Evolutionary conservation across 2,113 vertebrate genomes (phyloP).

Genomic region (Alces alces): DNA sequence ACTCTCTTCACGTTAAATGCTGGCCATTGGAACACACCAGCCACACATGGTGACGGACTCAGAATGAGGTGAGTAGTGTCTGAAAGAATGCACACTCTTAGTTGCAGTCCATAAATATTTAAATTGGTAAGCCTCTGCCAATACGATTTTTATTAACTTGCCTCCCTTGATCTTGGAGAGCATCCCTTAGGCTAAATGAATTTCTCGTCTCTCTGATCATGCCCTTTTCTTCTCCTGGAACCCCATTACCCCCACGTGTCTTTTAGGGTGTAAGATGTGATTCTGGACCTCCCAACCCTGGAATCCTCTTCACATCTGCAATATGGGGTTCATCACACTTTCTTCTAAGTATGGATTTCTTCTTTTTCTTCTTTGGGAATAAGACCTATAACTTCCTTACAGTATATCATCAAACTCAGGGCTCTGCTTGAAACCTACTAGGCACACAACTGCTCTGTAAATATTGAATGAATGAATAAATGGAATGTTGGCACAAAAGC

Average conservation of each 20-base stretch:
- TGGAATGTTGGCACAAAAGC: not conserved
- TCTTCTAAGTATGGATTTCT: not conserved
- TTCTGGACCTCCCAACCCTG: not conserved
- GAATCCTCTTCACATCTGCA: not conserved
- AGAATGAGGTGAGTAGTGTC: accelerated
- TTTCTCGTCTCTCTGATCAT: not conserved
- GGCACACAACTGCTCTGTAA: not conserved
- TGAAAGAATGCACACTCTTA: not conserved
- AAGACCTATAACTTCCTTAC: not conserved
- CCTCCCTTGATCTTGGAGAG: not conserved
- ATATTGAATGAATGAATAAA: not conserved
- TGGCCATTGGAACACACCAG: not conserved
- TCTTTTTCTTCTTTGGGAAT: not conserved
- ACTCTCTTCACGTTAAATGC: not conserved
- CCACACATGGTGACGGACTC: not conserved
- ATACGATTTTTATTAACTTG: not conserved
- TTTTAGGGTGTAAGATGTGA: not conserved
- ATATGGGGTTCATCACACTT: not conserved
- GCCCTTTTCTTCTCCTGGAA: not conserved
- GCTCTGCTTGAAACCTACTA: not conserved
- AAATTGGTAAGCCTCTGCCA: not conserved
- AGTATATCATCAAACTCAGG: not conserved
- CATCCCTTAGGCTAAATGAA: not conserved
- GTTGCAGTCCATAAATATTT: not conserved
- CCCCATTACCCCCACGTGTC: accelerated